phyloP scores from a whole-genome alignment of 2,888 invertebrate species.

The Drosophila kambysellisi region DNA sequence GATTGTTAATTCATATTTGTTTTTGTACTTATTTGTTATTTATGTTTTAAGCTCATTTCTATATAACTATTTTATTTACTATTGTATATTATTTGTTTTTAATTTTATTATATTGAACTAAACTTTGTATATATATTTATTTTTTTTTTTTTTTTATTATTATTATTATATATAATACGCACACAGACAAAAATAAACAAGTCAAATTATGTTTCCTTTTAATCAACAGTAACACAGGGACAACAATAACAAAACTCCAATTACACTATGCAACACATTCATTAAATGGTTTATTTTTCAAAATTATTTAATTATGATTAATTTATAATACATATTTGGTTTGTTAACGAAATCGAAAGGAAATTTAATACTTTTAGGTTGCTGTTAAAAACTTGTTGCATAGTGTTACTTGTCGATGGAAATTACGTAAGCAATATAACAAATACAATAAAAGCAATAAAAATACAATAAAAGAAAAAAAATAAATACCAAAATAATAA shows the following conservation, averaged over 20 bases:
- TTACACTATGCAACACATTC: conserved; percentile 50
- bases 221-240: conserved; percentile 28
- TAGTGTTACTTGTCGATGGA: conserved; percentile 46
- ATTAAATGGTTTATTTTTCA: conserved; percentile 5
- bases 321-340: conserved; percentile 2
- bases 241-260: conserved; percentile 11
- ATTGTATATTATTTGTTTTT: conserved; percentile 34
- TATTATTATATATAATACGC: conserved; percentile 14
- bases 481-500: conserved; percentile 11
- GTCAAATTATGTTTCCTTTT: conserved; percentile 18
- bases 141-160: conserved; percentile 4
- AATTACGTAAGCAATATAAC: conserved; percentile 45
- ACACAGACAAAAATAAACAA: conserved; percentile 23
- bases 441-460: conserved; percentile 38
- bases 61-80: conserved; percentile 12
- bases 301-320: conserved; percentile 5
- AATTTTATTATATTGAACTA: conserved; percentile 37
- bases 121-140: conserved; percentile 44
- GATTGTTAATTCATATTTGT: conserved; percentile 69
- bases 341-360: background rate
- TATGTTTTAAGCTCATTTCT: conserved; percentile 60
- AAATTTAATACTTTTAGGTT: background rate
- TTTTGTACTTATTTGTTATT: conserved; percentile 69
- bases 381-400: conserved; percentile 36
- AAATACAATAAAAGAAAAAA: conserved; percentile 35